Conservation (phyloP, 2,888 invertebrate species). For the Meloe dianella region DNA sequence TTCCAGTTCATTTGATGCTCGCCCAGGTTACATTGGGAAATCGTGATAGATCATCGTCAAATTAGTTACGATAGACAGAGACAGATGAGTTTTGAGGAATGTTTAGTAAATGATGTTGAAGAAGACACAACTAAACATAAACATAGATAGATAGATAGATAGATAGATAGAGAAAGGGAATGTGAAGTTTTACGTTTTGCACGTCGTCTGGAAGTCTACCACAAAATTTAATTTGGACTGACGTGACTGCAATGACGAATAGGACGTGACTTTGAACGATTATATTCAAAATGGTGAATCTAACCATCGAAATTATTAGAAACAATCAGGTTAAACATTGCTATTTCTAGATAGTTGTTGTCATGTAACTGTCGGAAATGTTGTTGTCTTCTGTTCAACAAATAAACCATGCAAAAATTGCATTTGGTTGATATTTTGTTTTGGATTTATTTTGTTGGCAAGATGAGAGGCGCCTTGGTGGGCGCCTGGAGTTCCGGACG, state of each 20-base stretch:
- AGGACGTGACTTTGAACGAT: conserved; percentile 42
- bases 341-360: not conserved
- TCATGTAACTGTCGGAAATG: not conserved
- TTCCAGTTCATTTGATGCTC: not conserved
- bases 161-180: conserved; percentile 6
- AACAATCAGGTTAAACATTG: not conserved
- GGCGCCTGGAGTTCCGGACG: conserved; percentile 45
- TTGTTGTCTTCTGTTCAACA: not conserved
- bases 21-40: not conserved
- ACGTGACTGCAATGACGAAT: conserved; percentile 51
- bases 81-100: conserved; percentile 2
- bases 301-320: not conserved
- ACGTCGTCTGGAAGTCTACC: conserved; percentile 36
- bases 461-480: conserved; percentile 29
- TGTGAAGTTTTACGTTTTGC: conserved; percentile 16
- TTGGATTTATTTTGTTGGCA: conserved; percentile 10
- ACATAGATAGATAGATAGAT: not conserved
- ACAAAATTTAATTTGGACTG: conserved; percentile 55
- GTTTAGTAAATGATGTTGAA: not conserved
- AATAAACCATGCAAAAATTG: not conserved
- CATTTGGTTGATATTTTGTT: not conserved
- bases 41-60: conserved; percentile 6
- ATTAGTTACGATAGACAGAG: conserved; percentile 9
- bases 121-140: not conserved
- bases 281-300: conserved; percentile 3